Evolutionary conservation across 2,797 vertebrate species (phyloP), one percentile per base, ranked within the genome.

Genomic region (Typhlichthys subterraneus): DNA sequence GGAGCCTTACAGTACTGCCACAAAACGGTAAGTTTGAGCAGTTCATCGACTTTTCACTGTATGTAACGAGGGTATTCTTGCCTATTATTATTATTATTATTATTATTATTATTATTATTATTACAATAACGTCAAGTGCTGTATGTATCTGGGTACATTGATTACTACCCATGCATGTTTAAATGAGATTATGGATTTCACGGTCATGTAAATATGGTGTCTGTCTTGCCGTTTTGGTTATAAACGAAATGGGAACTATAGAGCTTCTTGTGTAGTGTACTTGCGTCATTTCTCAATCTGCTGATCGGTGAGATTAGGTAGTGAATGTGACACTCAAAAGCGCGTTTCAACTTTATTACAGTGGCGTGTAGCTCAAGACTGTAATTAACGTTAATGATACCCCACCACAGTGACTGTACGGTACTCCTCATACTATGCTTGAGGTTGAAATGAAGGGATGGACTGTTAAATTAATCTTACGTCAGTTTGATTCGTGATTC

Each of bases 21-120:
- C 38, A 63, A 57, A 65, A 73, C 46, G 69, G 59, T 73, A 74
- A 80, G 65, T 85, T 69, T 65, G 59, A 29, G 57, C 57, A 31
- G 59, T 57, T 67, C 64, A 50, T 74, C 33, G 67, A 79, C 57
- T 58, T 75, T 61, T 65, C 12, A 58, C 53, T 53, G 14, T 59
- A 51, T 42, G 51, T 46, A 49, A 17, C 56, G 15, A 33, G 56
- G 57, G 23, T 23, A 64, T 29, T 60, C 13, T 55, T 11, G 14
- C 61, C 17, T 17, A 17, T 17, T 17, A 17, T 17, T 64, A 65
- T 67, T 60, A 70, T 17, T 64, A 65, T 67, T 60, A 70, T 17
- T 64, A 65, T 67, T 60, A 70, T 17, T 64, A 65, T 67, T 60
- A 70, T n/a, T 17, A 17, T 17, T 17, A 17, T 17, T 64, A 65